Evolutionary conservation across 1,140 invertebrate species (phyloP), one percentile per base, ranked within the genome.

Genomic region (Venturia canescens): DNA sequence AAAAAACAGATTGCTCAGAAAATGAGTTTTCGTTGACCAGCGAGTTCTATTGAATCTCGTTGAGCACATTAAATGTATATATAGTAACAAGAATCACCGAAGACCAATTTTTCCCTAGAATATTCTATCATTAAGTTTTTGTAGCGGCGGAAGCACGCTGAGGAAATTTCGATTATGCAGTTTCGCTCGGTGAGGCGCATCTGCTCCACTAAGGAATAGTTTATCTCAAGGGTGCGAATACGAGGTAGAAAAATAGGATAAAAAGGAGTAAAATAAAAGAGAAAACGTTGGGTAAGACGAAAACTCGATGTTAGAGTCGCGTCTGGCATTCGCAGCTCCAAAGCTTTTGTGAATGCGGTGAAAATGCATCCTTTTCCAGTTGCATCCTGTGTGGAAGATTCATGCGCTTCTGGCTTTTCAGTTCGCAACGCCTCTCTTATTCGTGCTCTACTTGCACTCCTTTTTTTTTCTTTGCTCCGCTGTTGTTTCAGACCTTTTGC

Each of bases 131-230:
- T 76, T 50, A 38, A 72, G 71, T 72, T 48, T 67, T 50, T 38
- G 15, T 34, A 27, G 11, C 44, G n/a, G 34, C 48, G 27, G 53
- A 53, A 71, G n/a, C n/a, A 50, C 27, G 7, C 63, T 3, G 27
- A 34, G 67, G 26, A 71, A 57, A 21, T 27, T 53, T 53, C 50
- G 16, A 53, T 53, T 21, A 53, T 53, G n/a, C n/a, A 53, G 50
- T 9, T 63, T 63, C 27, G 23, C 21, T 26, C 31, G 21, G 50
- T 57, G 27, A 67, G 53, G 16, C 44, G 53, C 71, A 81, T 80
- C 79, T 80, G 72, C 72, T 80, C 76, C 38, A 69, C 63, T 31
- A 67, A 66, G 21, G 66, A 78, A 66, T 66, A 29, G 27, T 78
- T 67, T 78, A 78, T 78, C 26, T 67, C 21, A 13, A 26, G 29